phyloP scores from a whole-genome alignment of 2,797 vertebrate genomes.

The Dipus sagitta region DNA sequence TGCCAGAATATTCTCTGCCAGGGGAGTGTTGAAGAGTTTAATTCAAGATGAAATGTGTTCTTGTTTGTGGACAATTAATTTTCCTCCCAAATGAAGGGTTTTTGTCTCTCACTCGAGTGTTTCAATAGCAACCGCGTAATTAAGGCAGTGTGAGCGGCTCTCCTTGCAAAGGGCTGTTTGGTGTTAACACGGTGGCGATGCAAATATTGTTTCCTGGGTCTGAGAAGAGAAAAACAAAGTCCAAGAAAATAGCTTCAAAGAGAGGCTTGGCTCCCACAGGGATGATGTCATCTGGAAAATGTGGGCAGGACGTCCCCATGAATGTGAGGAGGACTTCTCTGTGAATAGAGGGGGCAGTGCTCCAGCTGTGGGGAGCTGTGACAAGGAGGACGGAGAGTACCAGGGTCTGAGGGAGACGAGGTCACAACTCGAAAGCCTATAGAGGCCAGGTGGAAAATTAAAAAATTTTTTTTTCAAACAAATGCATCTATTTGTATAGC shows the following conservation, averaged over 20 bases:
- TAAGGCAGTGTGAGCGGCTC: background rate
- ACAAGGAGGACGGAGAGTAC: background rate
- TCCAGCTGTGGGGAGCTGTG: background rate
- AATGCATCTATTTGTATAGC: background rate
- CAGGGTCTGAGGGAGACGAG: too few relatives aligned
- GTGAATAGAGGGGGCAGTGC: background rate
- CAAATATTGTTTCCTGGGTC: constrained; percentile 51
- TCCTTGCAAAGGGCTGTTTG: constrained; percentile 18
- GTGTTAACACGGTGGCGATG: constrained; percentile 19
- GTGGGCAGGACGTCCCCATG: background rate
- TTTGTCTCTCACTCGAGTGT: constrained; percentile 57
- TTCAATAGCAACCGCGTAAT: constrained; percentile 23
- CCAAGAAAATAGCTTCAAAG: constrained; percentile 28
- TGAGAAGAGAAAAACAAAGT: constrained; percentile 19
- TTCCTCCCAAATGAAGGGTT: constrained; percentile 61
- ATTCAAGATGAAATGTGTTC: constrained; percentile 66
- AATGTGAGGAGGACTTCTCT: background rate
- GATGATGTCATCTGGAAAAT: constrained; percentile 38
- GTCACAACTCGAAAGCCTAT: background rate
- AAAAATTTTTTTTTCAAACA: background rate
- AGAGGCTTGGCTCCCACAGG: background rate
- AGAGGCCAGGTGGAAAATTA: background rate
- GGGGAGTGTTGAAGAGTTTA: constrained; percentile 28
- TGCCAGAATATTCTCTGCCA: constrained; percentile 22
- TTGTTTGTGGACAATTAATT: constrained; percentile 71